Percentiles rank a stretch among this genome's conserved stretches.
phyloP scores from a whole-genome alignment of 35 echinoderm and acorn worm genomes.

The Eucidaris tribuloides region DNA sequence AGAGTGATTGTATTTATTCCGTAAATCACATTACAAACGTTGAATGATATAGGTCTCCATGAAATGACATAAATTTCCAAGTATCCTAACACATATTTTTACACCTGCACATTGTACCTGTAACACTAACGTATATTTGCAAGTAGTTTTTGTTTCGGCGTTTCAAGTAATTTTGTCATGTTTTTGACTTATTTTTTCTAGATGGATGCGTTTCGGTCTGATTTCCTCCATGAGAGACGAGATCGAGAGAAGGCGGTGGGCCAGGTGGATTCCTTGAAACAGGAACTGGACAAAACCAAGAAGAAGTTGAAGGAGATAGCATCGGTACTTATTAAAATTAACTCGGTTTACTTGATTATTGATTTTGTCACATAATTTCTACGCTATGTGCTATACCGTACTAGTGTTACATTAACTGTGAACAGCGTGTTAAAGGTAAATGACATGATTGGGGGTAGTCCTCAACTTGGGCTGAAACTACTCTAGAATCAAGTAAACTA shows the following conservation, averaged over 20 bases:
- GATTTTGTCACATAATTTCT: background rate
- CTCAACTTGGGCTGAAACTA: background rate
- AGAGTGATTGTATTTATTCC: no score
- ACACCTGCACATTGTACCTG: no score
- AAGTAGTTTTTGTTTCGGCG: background rate
- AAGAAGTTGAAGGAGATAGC: background rate
- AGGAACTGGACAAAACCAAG: slow-evolving; percentile 34
- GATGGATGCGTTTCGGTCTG: slow-evolving; percentile 22
- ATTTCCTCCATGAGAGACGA: slow-evolving; percentile 33
- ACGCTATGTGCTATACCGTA: background rate
- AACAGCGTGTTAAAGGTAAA: background rate
- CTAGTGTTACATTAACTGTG: background rate
- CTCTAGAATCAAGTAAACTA: no score
- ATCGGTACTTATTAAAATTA: background rate
- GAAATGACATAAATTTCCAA: no score
- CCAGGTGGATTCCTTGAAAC: background rate
- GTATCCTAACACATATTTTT: no score
- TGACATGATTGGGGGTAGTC: background rate
- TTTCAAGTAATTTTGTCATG: background rate
- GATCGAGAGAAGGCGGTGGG: slow-evolving; percentile 12
- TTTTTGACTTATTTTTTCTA: background rate
- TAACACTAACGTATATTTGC: no score
- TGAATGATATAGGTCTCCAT: no score
- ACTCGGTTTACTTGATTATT: background rate
- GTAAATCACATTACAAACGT: no score